These are phyloP conservation scores for Zootermopsis nevadensis DNA, from an alignment of 2,888 invertebrate species.

Conservation along the genomic window DNA sequence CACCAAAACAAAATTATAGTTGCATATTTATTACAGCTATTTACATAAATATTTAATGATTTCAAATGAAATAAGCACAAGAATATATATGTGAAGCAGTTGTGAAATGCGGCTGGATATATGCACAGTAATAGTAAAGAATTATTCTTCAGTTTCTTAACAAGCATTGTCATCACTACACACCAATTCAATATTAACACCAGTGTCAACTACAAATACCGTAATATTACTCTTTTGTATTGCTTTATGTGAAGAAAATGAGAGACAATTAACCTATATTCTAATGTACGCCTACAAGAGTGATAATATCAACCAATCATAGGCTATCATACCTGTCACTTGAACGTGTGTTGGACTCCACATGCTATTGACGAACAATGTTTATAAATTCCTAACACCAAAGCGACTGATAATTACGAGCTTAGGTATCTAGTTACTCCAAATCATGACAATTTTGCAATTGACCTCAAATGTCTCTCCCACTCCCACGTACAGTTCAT, in stretches of 20 bases:
- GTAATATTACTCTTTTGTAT: not conserved
- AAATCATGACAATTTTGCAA: not conserved
- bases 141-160: too few species aligned
- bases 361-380: not conserved
- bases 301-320: too few species aligned
- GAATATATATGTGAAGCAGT: too few species aligned
- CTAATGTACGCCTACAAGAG: not conserved
- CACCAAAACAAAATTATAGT: too few species aligned
- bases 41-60: too few species aligned
- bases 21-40: too few species aligned
- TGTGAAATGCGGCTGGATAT: too few species aligned
- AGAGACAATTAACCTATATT: not conserved
- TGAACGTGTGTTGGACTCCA: slow-evolving; percentile 16
- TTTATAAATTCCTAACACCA: not conserved
- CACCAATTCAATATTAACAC: not conserved
- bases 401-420: not conserved
- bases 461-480: slow-evolving; percentile 2
- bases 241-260: not conserved
- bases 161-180: not conserved
- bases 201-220: not conserved
- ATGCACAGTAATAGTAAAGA: too few species aligned
- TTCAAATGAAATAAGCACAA: too few species aligned
- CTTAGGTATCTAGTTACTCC: not conserved
- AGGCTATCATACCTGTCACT: slow-evolving; percentile 19
- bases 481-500: not conserved